A percentile compares a stretch with the other conserved stretches of the same genome.
These are phyloP conservation scores for Melinopterus prodromus DNA, from an alignment of 2,888 invertebrate species.

Conservation along the genomic window DNA sequence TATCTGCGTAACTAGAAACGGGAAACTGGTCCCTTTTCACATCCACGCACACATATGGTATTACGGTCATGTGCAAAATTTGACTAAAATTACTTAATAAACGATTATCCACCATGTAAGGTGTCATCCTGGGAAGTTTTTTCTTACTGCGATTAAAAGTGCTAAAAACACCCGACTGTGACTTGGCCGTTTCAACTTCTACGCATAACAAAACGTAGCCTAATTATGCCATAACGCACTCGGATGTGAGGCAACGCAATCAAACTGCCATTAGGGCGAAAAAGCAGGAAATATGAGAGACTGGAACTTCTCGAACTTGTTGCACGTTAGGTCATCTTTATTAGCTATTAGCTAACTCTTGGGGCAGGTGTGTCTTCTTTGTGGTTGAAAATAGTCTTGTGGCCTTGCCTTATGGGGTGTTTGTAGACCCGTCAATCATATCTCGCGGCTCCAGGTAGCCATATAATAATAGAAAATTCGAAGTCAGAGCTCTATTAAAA, in stretches of 20 bases:
- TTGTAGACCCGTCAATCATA: background rate
- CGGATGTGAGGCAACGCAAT: background rate
- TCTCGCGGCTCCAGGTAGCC: background rate
- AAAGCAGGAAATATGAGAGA: background rate
- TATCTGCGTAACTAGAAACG: too few relatives aligned
- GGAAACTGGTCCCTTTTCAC: too few relatives aligned
- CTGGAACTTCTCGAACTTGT: background rate
- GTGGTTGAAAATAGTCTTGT: background rate
- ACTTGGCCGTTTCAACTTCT: too few relatives aligned
- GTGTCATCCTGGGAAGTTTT: too few relatives aligned
- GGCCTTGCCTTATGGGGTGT: background rate
- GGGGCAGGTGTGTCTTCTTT: background rate
- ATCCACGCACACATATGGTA: too few relatives aligned
- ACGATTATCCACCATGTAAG: too few relatives aligned
- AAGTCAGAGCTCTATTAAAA: conserved; percentile 4
- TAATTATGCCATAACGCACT: too few relatives aligned
- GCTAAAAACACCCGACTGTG: too few relatives aligned
- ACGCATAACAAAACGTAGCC: too few relatives aligned
- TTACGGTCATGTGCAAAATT: too few relatives aligned
- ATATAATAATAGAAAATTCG: background rate
- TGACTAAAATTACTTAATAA: too few relatives aligned
- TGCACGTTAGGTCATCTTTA: background rate
- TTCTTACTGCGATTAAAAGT: too few relatives aligned
- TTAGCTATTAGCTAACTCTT: background rate
- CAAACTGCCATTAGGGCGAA: background rate